Percentiles rank a stretch among this genome's conserved stretches.
These are phyloP conservation scores for Andrena praecox DNA, from an alignment of 2,888 invertebrate species.

Conservation along the genomic window DNA sequence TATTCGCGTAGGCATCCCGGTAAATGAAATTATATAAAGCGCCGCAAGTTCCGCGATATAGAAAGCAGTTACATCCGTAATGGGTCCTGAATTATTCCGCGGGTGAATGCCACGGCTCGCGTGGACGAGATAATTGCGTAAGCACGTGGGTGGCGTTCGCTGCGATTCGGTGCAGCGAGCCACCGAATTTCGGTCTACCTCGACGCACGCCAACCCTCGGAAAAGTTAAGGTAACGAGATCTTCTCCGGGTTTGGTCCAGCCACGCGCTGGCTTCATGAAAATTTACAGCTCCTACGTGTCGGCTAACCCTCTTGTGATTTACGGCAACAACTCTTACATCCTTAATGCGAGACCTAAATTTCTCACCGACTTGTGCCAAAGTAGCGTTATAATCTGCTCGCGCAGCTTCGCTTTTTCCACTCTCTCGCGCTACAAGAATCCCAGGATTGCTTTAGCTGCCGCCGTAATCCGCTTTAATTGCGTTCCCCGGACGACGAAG, in stretches of 20 bases:
- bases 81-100: background rate
- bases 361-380: background rate
- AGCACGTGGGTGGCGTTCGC: conserved; percentile 1
- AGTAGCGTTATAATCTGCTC: background rate
- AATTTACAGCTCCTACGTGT: background rate
- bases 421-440: background rate
- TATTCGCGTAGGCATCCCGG: background rate
- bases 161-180: background rate
- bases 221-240: background rate
- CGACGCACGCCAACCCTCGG: background rate
- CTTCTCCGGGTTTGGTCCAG: background rate
- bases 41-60: background rate
- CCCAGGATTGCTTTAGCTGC: background rate
- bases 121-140: conserved; percentile 19
- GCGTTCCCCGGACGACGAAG: background rate
- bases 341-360: conserved; percentile 11
- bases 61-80: conserved; percentile 17
- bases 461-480: conserved; percentile 13
- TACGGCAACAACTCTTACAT: conserved; percentile 9
- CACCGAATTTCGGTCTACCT: background rate
- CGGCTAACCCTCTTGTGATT: conserved; percentile 10
- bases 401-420: background rate
- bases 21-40: conserved; percentile 31
- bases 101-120: conserved; percentile 11
- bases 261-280: background rate